Percentiles rank a stretch among this genome's conserved stretches.
Conservation (phyloP, 2,888 invertebrate species). For the Cataglyphis livida region DNA sequence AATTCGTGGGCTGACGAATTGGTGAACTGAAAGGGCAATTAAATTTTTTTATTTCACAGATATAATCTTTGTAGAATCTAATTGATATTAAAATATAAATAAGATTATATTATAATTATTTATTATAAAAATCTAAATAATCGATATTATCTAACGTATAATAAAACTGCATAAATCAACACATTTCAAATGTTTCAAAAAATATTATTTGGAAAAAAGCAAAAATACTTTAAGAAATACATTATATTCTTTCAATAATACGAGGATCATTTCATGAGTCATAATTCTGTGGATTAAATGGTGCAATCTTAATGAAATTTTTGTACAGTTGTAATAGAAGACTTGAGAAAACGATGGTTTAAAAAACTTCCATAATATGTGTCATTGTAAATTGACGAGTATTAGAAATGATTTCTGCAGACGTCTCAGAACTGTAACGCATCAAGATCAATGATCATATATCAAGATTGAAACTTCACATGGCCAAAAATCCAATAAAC, state of each 20-base stretch:
- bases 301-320: no score
- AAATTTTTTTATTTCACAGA: neutral
- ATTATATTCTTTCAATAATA: neutral
- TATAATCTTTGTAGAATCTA: neutral
- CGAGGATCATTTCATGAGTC: no score
- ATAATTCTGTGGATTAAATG: no score
- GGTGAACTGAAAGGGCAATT: neutral
- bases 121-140: neutral
- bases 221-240: neutral
- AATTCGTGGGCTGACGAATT: neutral
- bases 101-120: neutral
- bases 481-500: no score
- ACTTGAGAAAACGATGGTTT: no score
- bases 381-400: no score
- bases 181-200: neutral
- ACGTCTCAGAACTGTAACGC: no score
- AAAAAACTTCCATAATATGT: no score
- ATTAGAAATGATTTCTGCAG: no score
- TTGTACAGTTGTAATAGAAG: no score
- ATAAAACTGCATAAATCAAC: neutral
- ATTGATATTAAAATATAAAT: neutral
- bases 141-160: neutral
- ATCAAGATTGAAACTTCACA: no score
- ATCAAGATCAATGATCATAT: no score
- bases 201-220: neutral